Conservation (phyloP, 2,888 invertebrate species). For the Aradus depressus region DNA sequence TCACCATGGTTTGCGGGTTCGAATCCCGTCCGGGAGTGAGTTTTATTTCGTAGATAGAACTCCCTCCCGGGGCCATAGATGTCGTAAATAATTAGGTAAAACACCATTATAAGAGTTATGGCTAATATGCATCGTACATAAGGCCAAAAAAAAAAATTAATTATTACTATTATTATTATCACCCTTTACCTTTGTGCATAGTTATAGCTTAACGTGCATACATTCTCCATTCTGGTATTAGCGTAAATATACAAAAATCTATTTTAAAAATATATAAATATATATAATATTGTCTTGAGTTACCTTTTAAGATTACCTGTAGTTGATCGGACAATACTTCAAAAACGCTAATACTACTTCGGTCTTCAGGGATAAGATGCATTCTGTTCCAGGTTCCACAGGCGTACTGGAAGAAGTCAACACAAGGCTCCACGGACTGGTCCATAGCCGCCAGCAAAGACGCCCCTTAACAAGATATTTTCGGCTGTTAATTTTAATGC, state of each 20-base stretch:
- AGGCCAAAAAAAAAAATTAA: too few relatives aligned
- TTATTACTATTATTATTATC: too few relatives aligned
- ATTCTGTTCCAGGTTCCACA: constrained; percentile 80
- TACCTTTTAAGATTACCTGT: constrained; percentile 63
- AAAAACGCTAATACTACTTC: constrained; percentile 72
- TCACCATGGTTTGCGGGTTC: too few relatives aligned
- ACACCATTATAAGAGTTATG: too few relatives aligned
- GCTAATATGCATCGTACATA: too few relatives aligned
- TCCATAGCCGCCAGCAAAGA: constrained; percentile 73
- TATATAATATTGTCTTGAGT: neutral
- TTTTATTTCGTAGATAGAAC: too few relatives aligned
- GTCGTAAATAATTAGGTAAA: too few relatives aligned
- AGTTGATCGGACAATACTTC: constrained; percentile 75
- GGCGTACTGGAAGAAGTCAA: constrained; percentile 75
- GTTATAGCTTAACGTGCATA: neutral
- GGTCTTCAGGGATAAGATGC: constrained; percentile 75
- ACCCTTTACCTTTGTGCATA: too few relatives aligned
- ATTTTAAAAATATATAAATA: neutral
- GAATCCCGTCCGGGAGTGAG: too few relatives aligned
- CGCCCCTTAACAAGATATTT: constrained; percentile 50
- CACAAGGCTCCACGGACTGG: constrained; percentile 61
- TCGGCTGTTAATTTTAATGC: too few relatives aligned
- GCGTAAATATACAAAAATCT: neutral
- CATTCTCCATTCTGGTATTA: neutral
- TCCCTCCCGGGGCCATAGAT: too few relatives aligned